Base-by-base conservation (phyloP, 2,797 vertebrate species). In the Tragopan temminckii region DNA sequence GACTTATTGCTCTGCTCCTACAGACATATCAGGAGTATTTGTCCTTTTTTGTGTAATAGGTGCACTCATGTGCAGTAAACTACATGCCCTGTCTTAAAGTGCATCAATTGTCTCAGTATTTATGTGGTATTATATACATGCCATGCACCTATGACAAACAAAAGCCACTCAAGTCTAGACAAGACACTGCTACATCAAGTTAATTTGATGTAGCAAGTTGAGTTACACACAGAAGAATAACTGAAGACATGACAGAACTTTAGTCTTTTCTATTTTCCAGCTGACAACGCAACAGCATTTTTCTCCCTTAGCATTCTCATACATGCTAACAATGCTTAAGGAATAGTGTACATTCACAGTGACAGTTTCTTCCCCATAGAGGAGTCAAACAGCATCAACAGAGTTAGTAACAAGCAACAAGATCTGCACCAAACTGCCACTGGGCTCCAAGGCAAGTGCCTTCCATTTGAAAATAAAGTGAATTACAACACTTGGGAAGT, bases 291-390 rank as follows among this genome's bases (percentile, higher is more conserved):
- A 45, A 38, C 13, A 25, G 17, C 0, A 4, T 24, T 9, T 18
- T 55, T 4, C 12, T 59, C 15, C 59, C 13, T 46, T 7, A n/a
- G 48, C 21, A 11, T 21, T 62, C 12, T 66, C 24, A 13, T 3
- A 7, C 2, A 7, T 0, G 1, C 3, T 33, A 67, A 25, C 13
- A 43, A 20, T 0, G 0, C 24, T 31, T 33, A 46, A 59, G 31
- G 19, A 80, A 20, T 0, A 53, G 3, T 5, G 72, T 36, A 38
- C 13, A 2, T 45, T 25, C 50, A 55, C 46, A 7, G 31, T 9
- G 19, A 43, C 45, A 70, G 14, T 12, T 7, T 80, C 76, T 75
- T 63, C 4, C 55, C 38, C 53, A 5, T 7, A 5, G 14, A 15
- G 40, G 33, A 24, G 4, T 27, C 36, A 67, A 84, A 83, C 0